phyloP scores from a whole-genome alignment of 2,888 invertebrate genomes.

The Napeogenes sylphis region DNA sequence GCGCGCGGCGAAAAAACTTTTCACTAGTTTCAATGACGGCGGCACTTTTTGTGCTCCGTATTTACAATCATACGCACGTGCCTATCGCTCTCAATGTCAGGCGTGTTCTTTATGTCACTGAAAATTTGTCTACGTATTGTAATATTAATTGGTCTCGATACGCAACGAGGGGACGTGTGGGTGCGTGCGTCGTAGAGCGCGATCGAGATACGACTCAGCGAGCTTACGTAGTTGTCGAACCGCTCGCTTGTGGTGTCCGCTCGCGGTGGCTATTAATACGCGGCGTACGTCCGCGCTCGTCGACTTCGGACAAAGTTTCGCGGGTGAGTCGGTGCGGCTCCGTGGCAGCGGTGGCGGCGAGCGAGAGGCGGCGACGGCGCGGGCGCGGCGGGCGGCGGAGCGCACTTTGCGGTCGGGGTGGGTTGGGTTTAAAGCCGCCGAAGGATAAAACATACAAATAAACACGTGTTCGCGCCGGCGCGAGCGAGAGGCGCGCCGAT shows the following conservation, averaged over 20 bases:
- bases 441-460: constrained; percentile 81
- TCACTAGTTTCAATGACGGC: constrained; percentile 76
- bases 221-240: constrained; percentile 52
- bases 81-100: constrained; percentile 55
- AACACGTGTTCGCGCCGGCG: constrained; percentile 81
- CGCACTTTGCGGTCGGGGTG: constrained; percentile 82
- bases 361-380: constrained; percentile 71
- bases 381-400: constrained; percentile 78
- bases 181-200: constrained; percentile 39
- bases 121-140: constrained; percentile 40
- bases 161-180: constrained; percentile 22
- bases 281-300: constrained; percentile 74
- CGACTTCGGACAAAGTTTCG: constrained; percentile 77
- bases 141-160: constrained; percentile 31
- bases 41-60: constrained; percentile 73
- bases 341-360: constrained; percentile 67
- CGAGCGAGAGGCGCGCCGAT: constrained; percentile 71
- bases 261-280: constrained; percentile 73
- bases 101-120: constrained; percentile 12
- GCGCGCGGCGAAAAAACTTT: constrained; percentile 72
- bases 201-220: constrained; percentile 40
- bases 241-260: constrained; percentile 66
- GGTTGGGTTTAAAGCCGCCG: constrained; percentile 82
- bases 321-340: constrained; percentile 67
- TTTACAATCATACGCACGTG: constrained; percentile 68